phyloP scores from a whole-genome alignment of 2,113 vertebrate species.

The Lota lota region DNA sequence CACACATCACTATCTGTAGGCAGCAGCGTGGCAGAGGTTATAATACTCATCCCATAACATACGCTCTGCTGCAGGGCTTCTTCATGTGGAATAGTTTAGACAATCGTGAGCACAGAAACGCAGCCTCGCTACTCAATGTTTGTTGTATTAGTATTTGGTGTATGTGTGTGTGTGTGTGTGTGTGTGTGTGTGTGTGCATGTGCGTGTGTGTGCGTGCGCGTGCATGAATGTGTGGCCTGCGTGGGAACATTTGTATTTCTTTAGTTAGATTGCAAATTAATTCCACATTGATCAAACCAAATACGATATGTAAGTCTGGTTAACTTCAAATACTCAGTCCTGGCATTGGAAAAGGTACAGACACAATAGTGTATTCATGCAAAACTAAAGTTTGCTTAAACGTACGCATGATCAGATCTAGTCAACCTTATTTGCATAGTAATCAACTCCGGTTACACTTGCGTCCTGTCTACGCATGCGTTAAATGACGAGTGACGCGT shows the following conservation, averaged over 20 bases:
- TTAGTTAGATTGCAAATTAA: too few species aligned
- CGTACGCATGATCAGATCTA: too few species aligned
- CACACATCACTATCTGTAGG: constrained; percentile 70
- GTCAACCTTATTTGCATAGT: not conserved
- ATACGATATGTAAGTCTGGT: too few species aligned
- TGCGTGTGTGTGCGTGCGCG: too few species aligned
- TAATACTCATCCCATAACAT: constrained; percentile 67
- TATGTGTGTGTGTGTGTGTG: constrained; percentile 16
- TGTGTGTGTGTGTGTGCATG: constrained; percentile 12
- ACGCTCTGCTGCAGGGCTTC: constrained; percentile 65
- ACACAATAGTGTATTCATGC: too few species aligned
- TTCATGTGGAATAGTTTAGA: constrained; percentile 49
- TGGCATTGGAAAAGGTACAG: too few species aligned
- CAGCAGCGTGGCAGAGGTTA: constrained; percentile 67
- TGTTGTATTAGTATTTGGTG: too few species aligned
- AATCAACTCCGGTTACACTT: constrained; percentile 32
- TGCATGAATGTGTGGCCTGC: too few species aligned
- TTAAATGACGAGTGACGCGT: constrained; percentile 48
- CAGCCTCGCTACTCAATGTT: constrained; percentile 41
- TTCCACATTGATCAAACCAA: too few species aligned
- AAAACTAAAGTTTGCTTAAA: too few species aligned
- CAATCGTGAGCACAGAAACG: constrained; percentile 58
- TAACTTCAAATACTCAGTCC: too few species aligned
- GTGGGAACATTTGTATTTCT: too few species aligned
- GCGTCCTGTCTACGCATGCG: constrained; percentile 42